Percentiles rank a stretch among this genome's conserved stretches.
Evolutionary conservation across 2,797 vertebrate species (phyloP).

Genomic region (Cossypha polioptera): DNA sequence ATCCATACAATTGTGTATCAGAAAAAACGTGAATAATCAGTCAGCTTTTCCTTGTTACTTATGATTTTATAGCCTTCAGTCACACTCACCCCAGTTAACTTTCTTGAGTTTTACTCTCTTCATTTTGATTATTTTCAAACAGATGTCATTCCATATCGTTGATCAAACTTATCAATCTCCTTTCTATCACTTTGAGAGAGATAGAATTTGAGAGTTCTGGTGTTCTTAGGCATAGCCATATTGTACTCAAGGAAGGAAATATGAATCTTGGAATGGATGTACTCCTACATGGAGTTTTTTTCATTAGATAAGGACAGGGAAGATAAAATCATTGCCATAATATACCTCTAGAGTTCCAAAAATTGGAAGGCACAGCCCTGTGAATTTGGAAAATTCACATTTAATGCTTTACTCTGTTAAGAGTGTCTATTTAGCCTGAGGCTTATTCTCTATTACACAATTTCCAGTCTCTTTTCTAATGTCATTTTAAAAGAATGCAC

Average conservation of each 20-base stretch:
- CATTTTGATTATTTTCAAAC: neutral
- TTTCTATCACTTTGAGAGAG: neutral
- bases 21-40: neutral
- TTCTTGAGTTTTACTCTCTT: neutral
- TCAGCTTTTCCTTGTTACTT: neutral
- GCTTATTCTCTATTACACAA: neutral
- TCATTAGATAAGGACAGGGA: neutral
- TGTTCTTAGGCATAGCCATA: neutral
- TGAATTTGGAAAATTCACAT: neutral
- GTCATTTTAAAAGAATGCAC: neutral
- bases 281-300: fast-evolving
- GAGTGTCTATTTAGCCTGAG: neutral
- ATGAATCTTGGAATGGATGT: neutral
- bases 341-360: neutral
- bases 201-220: neutral
- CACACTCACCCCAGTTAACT: neutral
- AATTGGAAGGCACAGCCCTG: neutral
- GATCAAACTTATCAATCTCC: neutral
- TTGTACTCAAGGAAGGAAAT: neutral
- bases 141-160: neutral
- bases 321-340: neutral
- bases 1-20: neutral
- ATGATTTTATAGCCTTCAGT: neutral
- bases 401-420: neutral
- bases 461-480: neutral